Percentiles rank a stretch among this genome's conserved stretches.
Evolutionary conservation across 2,797 vertebrate species (phyloP).

Genomic region (Pagetopsis macropterus): DNA sequence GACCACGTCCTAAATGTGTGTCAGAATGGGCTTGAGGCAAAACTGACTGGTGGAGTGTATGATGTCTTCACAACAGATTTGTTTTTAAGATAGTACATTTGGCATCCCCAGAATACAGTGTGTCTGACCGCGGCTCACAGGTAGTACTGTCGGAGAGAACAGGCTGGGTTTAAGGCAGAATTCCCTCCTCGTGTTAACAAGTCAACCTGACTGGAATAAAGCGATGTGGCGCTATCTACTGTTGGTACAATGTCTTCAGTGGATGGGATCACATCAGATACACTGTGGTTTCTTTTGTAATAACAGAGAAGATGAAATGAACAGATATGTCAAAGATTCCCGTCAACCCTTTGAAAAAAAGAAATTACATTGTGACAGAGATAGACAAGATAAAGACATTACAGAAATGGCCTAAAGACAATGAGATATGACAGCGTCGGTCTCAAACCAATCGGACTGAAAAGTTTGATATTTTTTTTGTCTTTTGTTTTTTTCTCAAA

Average conservation of each 20-base stretch:
- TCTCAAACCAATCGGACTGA: constrained; percentile 68
- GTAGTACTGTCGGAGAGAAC: constrained; percentile 82
- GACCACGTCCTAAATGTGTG: constrained; percentile 71
- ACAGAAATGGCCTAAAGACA: constrained; percentile 55
- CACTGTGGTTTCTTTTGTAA: constrained; percentile 42
- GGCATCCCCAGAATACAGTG: constrained; percentile 60
- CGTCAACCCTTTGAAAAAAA: constrained; percentile 43
- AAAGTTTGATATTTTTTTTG: constrained; percentile 50
- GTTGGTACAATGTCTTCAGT: constrained; percentile 70
- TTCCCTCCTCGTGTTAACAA: constrained; percentile 72
- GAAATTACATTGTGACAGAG: constrained; percentile 23
- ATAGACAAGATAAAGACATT: constrained; percentile 50
- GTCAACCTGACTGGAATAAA: constrained; percentile 70
- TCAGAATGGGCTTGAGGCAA: constrained; percentile 78
- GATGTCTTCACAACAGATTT: constrained; percentile 59
- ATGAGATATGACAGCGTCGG: constrained; percentile 61
- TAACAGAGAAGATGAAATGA: constrained; percentile 49
- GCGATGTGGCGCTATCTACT: constrained; percentile 58
- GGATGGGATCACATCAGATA: constrained; percentile 59
- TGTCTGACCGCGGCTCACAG: constrained; percentile 73
- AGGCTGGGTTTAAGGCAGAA: constrained; percentile 85
- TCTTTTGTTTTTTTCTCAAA: constrained; percentile 46
- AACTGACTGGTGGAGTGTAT: constrained; percentile 67
- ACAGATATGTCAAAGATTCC: constrained; percentile 57
- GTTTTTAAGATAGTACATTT: constrained; percentile 64